Percentiles rank a stretch among this genome's conserved stretches.
phyloP scores from a whole-genome alignment of 2,888 invertebrate species.

The Crocallis elinguaria region DNA sequence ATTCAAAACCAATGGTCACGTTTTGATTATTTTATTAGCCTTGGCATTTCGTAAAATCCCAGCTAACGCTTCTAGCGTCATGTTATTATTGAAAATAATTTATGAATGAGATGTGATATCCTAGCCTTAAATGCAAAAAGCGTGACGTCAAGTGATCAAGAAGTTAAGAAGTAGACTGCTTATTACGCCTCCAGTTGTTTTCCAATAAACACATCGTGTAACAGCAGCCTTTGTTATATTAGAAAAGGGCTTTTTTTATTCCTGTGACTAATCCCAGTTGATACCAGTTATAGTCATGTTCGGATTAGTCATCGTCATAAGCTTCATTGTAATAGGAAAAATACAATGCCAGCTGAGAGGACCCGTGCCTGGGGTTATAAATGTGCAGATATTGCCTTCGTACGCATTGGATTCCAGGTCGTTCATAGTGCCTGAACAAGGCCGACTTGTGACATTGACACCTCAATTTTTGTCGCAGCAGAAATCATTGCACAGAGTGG shows the following conservation, averaged over 20 bases:
- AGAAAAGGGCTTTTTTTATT: conserved; percentile 23
- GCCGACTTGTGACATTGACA: conserved; percentile 9
- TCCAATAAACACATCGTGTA: conserved; percentile 52
- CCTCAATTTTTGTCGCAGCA: conserved; percentile 10
- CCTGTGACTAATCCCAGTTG: conserved; percentile 29
- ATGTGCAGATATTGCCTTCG: conserved; percentile 30
- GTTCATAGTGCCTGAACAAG: conserved; percentile 29
- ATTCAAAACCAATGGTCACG: too few relatives aligned
- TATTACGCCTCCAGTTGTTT: conserved; percentile 63
- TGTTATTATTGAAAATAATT: neutral
- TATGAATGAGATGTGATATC: conserved; percentile 2
- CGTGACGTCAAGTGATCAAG: conserved; percentile 55
- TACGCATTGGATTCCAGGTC: conserved; percentile 32
- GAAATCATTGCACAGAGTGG: conserved; percentile 33
- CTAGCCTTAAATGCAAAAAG: conserved; percentile 67
- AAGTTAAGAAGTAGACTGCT: conserved; percentile 54
- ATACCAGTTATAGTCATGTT: conserved; percentile 48
- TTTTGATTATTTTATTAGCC: neutral
- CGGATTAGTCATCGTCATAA: conserved; percentile 51
- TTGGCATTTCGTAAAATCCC: conserved; percentile 3
- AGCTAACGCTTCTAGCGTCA: conserved; percentile 1
- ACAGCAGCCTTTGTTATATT: conserved; percentile 30
- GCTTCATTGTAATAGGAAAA: conserved; percentile 50
- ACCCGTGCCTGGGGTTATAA: conserved; percentile 41
- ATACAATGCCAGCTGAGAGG: conserved; percentile 47